These are phyloP conservation scores for Entomobrya multifasciata DNA, from an alignment of 2,888 invertebrate species.

Conservation along the genomic window DNA sequence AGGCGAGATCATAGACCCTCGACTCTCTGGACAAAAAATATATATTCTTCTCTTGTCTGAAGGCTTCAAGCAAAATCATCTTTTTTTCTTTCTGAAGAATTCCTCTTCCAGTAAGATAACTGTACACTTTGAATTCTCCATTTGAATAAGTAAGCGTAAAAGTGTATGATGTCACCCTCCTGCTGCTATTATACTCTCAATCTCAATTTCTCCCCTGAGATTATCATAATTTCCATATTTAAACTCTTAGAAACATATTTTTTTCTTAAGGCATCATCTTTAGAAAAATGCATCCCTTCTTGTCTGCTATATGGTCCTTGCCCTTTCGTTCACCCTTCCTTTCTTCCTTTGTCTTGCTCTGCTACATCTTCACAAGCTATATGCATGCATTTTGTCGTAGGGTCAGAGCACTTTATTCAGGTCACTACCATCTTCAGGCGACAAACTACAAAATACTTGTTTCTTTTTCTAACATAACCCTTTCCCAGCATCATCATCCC, in stretches of 20 bases:
- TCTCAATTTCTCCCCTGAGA: too few species aligned
- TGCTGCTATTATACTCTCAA: too few species aligned
- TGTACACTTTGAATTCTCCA: not conserved
- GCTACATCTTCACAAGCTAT: not conserved
- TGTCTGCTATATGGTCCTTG: slow-evolving; percentile 43
- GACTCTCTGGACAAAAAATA: slow-evolving; percentile 11
- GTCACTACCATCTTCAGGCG: slow-evolving; percentile 36
- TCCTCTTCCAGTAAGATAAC: slow-evolving; percentile 34
- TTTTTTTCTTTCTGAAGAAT: too few species aligned
- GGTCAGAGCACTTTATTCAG: slow-evolving; percentile 60
- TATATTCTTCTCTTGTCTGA: not conserved
- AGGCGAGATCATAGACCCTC: too few species aligned
- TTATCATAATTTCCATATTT: slow-evolving; percentile 34
- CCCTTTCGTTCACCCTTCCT: slow-evolving; percentile 53
- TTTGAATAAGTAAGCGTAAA: not conserved
- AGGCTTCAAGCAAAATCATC: too few species aligned
- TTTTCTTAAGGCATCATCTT: not conserved
- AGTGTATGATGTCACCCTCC: slow-evolving; percentile 30
- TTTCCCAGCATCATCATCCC: not conserved
- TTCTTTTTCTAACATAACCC: slow-evolving; percentile 6
- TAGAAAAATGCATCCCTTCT: slow-evolving; percentile 8
- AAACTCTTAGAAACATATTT: too few species aligned
- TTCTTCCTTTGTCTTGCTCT: slow-evolving; percentile 16
- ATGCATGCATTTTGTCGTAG: not conserved
- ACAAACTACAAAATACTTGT: slow-evolving; percentile 14